These are phyloP conservation scores for Calypte anna DNA, from an alignment of 2,113 vertebrate genomes.

Conservation along the genomic window DNA sequence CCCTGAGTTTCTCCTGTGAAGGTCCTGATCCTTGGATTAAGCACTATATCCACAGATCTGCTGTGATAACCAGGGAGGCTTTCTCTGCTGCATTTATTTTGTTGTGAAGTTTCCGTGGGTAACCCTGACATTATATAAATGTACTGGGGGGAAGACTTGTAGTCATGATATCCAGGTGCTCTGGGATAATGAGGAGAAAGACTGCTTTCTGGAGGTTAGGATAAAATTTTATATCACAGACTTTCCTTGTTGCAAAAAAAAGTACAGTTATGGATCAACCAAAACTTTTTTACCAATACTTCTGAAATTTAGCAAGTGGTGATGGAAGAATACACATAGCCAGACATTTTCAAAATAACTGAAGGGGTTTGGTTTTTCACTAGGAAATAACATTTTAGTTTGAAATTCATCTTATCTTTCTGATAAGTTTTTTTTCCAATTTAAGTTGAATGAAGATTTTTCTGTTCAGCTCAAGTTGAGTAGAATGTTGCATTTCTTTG, in stretches of 20 bases:
- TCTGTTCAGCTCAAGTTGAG: neutral
- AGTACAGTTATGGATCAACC: neutral
- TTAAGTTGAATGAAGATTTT: neutral
- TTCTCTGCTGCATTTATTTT: neutral
- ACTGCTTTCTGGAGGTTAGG: neutral
- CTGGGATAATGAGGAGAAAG: neutral
- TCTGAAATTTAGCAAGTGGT: constrained; percentile 21
- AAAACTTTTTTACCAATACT: neutral
- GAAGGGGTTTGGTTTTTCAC: neutral
- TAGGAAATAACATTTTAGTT: constrained; percentile 11
- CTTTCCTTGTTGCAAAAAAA: neutral
- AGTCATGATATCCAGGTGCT: neutral
- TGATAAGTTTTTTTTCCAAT: neutral
- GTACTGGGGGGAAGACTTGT: neutral
- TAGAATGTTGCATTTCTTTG: neutral
- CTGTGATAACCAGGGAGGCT: neutral
- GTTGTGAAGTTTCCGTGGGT: neutral
- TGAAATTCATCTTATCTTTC: constrained; percentile 21
- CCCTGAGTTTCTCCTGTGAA: fast-evolving
- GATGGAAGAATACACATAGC: neutral
- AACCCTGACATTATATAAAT: neutral
- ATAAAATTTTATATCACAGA: neutral
- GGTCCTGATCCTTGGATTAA: neutral
- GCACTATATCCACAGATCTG: neutral
- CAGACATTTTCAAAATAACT: neutral